Percentiles rank a stretch among this genome's conserved stretches.
phyloP scores from a whole-genome alignment of 2,888 invertebrate species.

The Epicampocera succincta region DNA sequence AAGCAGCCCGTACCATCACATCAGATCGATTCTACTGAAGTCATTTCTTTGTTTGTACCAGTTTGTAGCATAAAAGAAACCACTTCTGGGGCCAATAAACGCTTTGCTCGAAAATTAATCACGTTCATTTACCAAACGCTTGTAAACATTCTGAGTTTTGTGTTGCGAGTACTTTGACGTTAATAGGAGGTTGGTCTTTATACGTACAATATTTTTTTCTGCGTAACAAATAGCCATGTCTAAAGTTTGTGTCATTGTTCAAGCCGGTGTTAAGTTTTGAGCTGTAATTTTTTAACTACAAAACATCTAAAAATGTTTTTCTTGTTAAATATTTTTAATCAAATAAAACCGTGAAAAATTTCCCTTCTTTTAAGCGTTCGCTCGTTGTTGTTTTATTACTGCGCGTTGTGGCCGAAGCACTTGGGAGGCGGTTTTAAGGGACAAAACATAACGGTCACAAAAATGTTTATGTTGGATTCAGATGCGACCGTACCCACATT shows the following conservation, averaged over 20 bases:
- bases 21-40: neutral
- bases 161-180: neutral
- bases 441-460: slow-evolving; percentile 33
- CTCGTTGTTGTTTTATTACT: slow-evolving; percentile 28
- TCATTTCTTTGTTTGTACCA: slow-evolving; percentile 1
- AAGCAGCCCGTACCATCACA: slow-evolving; percentile 26
- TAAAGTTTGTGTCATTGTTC: slow-evolving; percentile 27
- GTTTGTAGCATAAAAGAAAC: slow-evolving; percentile 4
- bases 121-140: slow-evolving; percentile 57
- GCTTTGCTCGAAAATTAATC: slow-evolving; percentile 26
- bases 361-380: too few relatives aligned
- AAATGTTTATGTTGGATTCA: slow-evolving; percentile 3
- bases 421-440: slow-evolving; percentile 19
- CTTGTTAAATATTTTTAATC: slow-evolving; percentile 46
- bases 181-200: neutral
- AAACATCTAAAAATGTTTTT: slow-evolving; percentile 58
- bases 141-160: slow-evolving; percentile 41
- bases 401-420: neutral
- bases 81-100: slow-evolving; percentile 22
- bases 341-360: slow-evolving; percentile 56
- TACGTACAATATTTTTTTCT: neutral
- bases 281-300: slow-evolving; percentile 37
- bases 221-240: slow-evolving; percentile 2
- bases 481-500: slow-evolving; percentile 14
- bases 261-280: slow-evolving; percentile 23